A percentile compares a stretch with the other conserved stretches of the same genome.
Conservation (phyloP, 2,888 invertebrate genomes). For the Mesorhabditis belari region DNA sequence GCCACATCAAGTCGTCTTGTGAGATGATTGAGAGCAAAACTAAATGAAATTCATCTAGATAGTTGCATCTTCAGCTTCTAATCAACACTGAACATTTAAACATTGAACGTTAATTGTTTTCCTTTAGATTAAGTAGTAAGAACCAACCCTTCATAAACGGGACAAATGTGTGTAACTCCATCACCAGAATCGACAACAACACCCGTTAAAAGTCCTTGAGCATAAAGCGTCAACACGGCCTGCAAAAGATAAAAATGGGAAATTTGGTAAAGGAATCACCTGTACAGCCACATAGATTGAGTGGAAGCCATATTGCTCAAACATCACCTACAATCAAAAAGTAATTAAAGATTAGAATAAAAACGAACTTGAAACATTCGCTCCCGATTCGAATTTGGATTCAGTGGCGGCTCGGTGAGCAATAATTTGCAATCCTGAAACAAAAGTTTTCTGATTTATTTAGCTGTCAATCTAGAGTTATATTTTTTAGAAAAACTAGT, state of each 20-base stretch:
- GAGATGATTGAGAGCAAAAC: slow-evolving; percentile 83
- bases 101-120: too few species aligned
- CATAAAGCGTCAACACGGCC: slow-evolving; percentile 60
- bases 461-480: background rate
- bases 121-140: too few species aligned
- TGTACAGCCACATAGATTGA: slow-evolving; percentile 58
- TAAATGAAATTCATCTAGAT: background rate
- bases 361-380: slow-evolving; percentile 98
- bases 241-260: slow-evolving; percentile 42
- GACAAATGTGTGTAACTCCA: slow-evolving; percentile 98
- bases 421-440: slow-evolving; percentile 71
- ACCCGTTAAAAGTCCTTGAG: slow-evolving; percentile 78
- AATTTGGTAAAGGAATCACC: slow-evolving; percentile 18
- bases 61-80: too few species aligned
- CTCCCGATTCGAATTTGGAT: slow-evolving; percentile 90
- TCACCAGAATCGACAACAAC: slow-evolving; percentile 90
- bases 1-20: slow-evolving; percentile 91
- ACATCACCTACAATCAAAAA: too few species aligned
- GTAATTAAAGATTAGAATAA: too few species aligned
- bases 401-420: slow-evolving; percentile 97
- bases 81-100: too few species aligned
- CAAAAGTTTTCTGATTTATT: slow-evolving; percentile 1
- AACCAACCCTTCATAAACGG: slow-evolving; percentile 76
- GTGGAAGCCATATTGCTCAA: slow-evolving; percentile 59
- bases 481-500: background rate